Percentiles rank a stretch among this genome's conserved stretches.
phyloP scores from a whole-genome alignment of 2,797 vertebrate genomes.

The Helarctos malayanus region DNA sequence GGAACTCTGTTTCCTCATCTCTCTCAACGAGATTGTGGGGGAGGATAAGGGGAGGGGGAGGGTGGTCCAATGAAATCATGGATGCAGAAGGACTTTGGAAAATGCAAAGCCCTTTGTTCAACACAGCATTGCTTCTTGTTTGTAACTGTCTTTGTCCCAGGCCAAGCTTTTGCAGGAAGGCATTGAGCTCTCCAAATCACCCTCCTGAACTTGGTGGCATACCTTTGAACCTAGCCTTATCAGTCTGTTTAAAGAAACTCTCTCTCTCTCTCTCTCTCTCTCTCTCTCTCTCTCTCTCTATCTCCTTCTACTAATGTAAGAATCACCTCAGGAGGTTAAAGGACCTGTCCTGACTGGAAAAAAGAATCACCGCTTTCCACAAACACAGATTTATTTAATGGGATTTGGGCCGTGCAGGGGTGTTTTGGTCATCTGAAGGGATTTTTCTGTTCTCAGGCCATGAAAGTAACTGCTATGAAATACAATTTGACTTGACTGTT shows the following conservation, averaged over 20 bases:
- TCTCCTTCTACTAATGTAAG: conserved; percentile 73
- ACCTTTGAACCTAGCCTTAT: conserved; percentile 2
- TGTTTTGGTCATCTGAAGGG: conserved; percentile 86
- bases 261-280: background rate
- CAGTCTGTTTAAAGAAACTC: background rate
- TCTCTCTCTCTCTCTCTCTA: no score
- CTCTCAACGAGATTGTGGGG: background rate
- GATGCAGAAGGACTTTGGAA: background rate
- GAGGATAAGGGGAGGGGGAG: rapidly evolving
- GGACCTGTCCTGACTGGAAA: conserved; percentile 72
- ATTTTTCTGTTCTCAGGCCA: conserved; percentile 87
- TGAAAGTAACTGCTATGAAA: conserved; percentile 88
- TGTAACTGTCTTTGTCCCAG: background rate
- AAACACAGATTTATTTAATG: conserved; percentile 85
- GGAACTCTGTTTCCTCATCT: background rate
- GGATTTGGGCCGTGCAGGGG: conserved; percentile 75
- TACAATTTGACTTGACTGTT: conserved; percentile 87
- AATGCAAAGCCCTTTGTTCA: background rate
- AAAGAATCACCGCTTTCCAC: conserved; percentile 81
- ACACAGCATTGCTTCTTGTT: background rate
- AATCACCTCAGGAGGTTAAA: conserved; percentile 70
- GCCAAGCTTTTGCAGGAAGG: background rate
- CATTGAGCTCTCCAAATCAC: background rate
- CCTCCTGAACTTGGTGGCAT: background rate
- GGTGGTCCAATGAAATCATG: background rate